phyloP scores from a whole-genome alignment of 2,113 vertebrate species.

The Oreochromis niloticus region DNA sequence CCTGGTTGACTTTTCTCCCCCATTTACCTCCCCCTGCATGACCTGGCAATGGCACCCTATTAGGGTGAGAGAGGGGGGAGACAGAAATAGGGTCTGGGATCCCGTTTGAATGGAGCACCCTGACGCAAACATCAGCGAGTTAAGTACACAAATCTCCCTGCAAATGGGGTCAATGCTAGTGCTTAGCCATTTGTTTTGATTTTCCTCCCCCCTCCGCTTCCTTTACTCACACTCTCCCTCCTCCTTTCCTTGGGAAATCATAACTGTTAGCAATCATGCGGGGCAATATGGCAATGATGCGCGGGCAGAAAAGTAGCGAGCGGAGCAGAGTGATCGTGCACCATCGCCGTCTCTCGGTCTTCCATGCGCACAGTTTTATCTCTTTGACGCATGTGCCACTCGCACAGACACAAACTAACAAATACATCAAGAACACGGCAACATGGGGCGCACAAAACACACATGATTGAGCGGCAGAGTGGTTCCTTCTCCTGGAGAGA shows the following conservation, averaged over 20 bases:
- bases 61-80: conserved; percentile 43
- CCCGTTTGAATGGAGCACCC: conserved; percentile 62
- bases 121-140: conserved; percentile 49
- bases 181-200: conserved; percentile 67
- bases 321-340: neutral
- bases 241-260: conserved; percentile 30
- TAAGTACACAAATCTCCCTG: conserved; percentile 62
- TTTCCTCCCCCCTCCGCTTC: neutral
- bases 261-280: conserved; percentile 40
- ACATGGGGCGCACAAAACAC: neutral
- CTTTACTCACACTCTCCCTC: neutral
- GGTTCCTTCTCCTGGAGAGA: neutral
- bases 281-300: conserved; percentile 39
- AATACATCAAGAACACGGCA: neutral
- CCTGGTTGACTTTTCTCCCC: conserved; percentile 69
- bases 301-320: neutral
- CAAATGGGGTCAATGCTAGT: conserved; percentile 63
- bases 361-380: neutral
- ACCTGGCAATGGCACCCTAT: conserved; percentile 75
- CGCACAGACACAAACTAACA: neutral
- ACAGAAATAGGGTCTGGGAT: conserved; percentile 52
- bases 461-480: neutral
- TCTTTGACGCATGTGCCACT: neutral
- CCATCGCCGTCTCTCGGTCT: neutral
- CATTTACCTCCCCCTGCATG: conserved; percentile 62